Evolutionary conservation across 1,140 invertebrate genomes (phyloP), one percentile per base, ranked within the genome.

Genomic region (Sweltsa coloradensis): DNA sequence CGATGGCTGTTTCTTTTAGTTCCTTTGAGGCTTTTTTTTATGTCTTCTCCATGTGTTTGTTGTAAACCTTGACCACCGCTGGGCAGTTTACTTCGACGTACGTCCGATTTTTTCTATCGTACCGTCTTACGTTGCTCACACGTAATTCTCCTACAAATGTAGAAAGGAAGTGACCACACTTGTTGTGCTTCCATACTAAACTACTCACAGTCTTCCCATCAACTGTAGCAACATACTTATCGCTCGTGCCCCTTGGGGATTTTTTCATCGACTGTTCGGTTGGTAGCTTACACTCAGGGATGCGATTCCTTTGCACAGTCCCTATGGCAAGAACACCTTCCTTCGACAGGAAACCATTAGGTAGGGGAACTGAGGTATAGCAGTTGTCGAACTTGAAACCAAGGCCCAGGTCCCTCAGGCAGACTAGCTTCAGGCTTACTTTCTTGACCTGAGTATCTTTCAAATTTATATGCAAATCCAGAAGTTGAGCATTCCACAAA

Each of bases 341-440:
- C 49, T 57, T 58, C n/a, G 50, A 46, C 18, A 60, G 29, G 54
- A 50, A 52, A 16, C 34, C 23, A n/a, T n/a, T 37, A 21, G 59
- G 24, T 13, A 62, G 29, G 34, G 18, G 46, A n/a, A 58, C 27
- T 41, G 50, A 56, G 5, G 60, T 62, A 48, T 57, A 63, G 31
- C 57, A 64, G 47, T 64, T 64, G 34, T 62, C 57, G 52, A 59
- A 60, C 52, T 51, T 59, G 16, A 59, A 24, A 43, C 45, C 50
- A 40, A 55, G 58, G 47, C 58, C 56, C 54, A 31, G 55, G 54
- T 18, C 54, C 55, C 47, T 29, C 46, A 11, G n/a, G 26, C 16
- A 53, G 52, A 49, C 34, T 48, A 5, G 18, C 23, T 37, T 5
- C 23, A 19, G n/a, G 16, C 18, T 37, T n/a, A n/a, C 23, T 37